Conservation (phyloP, 2,888 invertebrate species). For the Pantelozetes paolii region DNA sequence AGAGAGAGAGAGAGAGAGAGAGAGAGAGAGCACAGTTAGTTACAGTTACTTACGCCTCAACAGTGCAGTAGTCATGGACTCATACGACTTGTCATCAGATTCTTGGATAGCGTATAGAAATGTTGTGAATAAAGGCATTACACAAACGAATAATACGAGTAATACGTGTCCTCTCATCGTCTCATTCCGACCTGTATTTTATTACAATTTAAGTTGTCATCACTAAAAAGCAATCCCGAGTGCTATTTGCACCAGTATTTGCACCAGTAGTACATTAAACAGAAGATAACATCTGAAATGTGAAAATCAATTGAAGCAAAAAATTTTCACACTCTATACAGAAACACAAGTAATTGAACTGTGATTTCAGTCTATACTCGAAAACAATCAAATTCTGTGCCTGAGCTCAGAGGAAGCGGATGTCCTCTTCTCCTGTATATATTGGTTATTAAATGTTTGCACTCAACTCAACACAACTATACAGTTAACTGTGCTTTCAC, state of each 20-base stretch:
- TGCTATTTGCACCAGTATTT: neutral
- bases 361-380: neutral
- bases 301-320: neutral
- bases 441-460: neutral
- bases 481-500: neutral
- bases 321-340: neutral
- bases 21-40: too few relatives aligned
- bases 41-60: constrained; percentile 21
- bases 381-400: neutral
- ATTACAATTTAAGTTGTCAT: constrained; percentile 26
- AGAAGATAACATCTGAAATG: neutral
- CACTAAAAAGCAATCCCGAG: neutral
- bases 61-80: neutral
- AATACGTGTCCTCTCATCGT: constrained; percentile 14
- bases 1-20: too few relatives aligned
- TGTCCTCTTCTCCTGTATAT: constrained; percentile 14
- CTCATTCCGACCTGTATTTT: constrained; percentile 1
- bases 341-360: neutral
- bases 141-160: constrained; percentile 6
- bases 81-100: constrained; percentile 28
- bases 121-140: constrained; percentile 21
- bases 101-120: neutral
- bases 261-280: neutral
- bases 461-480: neutral
- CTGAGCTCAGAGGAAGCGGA: constrained; percentile 18